Evolutionary conservation across 2,113 vertebrate species (phyloP).

Genomic region (Prinia subflava): DNA sequence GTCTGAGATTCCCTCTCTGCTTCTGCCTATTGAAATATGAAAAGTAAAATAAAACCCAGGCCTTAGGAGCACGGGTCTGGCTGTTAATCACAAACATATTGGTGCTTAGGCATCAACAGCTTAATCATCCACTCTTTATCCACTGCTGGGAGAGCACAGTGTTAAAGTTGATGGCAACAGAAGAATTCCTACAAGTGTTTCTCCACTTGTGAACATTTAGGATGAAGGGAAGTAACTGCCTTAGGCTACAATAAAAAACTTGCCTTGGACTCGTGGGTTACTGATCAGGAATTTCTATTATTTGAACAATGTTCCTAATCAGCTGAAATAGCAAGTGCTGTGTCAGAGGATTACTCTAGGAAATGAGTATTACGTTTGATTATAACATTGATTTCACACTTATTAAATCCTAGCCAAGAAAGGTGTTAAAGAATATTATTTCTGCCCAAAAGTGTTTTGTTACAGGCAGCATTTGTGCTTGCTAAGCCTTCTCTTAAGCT

Average conservation of each 20-base stretch:
- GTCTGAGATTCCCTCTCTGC: not conserved
- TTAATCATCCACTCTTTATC: conserved; percentile 8
- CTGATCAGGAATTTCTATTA: conserved; percentile 18
- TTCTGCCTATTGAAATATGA: conserved; percentile 8
- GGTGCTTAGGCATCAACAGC: conserved; percentile 25
- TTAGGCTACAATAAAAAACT: not conserved
- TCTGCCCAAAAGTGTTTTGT: conserved; percentile 19
- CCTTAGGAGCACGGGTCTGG: not conserved
- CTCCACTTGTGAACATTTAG: not conserved
- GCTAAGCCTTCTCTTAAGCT: conserved; percentile 37
- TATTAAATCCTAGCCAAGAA: conserved; percentile 49
- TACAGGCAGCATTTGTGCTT: conserved; percentile 1
- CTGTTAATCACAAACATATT: conserved; percentile 15
- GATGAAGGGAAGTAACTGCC: not conserved
- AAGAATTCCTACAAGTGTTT: conserved; percentile 51
- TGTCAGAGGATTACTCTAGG: conserved; percentile 54
- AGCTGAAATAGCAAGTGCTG: conserved; percentile 35
- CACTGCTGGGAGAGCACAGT: not conserved
- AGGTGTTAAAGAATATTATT: conserved; percentile 31
- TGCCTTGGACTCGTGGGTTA: not conserved
- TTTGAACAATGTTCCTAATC: conserved; percentile 35
- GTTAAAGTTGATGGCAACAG: conserved; percentile 1
- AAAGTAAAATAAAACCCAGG: not conserved
- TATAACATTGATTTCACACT: conserved; percentile 56
- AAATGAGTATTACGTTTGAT: conserved; percentile 38